Conservation (phyloP, 2,113 vertebrate species). For the Erpornis zantholeuca region DNA sequence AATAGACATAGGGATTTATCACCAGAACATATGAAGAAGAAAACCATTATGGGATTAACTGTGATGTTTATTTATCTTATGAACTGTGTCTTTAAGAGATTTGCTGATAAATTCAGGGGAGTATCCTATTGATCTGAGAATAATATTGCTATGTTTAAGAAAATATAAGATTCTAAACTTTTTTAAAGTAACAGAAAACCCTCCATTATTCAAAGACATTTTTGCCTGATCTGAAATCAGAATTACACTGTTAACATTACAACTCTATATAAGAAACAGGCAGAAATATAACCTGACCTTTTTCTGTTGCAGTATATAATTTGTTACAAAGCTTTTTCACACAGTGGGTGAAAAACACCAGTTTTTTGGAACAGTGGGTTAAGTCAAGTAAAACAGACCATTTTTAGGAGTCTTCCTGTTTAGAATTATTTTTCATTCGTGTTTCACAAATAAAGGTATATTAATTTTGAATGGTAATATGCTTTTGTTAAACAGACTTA, state of each 20-base stretch:
- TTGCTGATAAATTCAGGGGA: background rate
- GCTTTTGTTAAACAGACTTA: background rate
- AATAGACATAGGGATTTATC: background rate
- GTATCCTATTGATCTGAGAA: background rate
- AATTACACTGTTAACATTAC: background rate
- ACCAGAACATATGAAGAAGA: background rate
- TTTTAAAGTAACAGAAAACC: background rate
- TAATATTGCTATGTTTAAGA: background rate
- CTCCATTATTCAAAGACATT: background rate
- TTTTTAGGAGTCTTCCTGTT: background rate
- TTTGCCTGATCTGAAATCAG: background rate
- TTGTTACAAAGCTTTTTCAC: background rate
- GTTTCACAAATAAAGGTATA: background rate
- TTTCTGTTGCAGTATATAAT: background rate
- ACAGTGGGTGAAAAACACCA: accelerated
- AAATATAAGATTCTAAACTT: background rate
- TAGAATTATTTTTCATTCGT: background rate
- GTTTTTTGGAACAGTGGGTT: background rate
- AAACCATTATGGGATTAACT: background rate
- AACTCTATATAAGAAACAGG: background rate
- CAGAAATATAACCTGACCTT: background rate
- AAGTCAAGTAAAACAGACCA: background rate
- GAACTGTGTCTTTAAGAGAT: background rate
- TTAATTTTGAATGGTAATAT: background rate
- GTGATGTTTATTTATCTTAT: background rate